Evolutionary conservation across 2,888 invertebrate species (phyloP).

Genomic region (Galeruca laticollis): DNA sequence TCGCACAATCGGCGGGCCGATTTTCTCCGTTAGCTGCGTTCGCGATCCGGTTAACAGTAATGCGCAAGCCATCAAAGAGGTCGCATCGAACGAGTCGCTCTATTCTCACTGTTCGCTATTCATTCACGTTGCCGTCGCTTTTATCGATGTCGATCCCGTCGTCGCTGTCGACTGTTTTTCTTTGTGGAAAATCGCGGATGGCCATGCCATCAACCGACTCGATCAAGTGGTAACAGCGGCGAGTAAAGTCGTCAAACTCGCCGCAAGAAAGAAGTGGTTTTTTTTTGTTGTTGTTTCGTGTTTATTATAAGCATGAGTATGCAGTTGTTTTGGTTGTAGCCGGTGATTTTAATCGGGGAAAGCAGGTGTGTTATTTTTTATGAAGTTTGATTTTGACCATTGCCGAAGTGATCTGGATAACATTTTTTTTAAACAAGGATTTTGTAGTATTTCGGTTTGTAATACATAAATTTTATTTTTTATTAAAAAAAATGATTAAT

Average conservation of each 20-base stretch:
- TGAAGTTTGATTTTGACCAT: background rate
- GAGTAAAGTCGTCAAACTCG: background rate
- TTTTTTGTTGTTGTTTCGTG: conserved; percentile 9
- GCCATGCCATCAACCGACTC: conserved; percentile 13
- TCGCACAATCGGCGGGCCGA: conserved; percentile 21
- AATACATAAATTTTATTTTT: too few relatives aligned
- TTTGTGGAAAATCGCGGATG: conserved; percentile 23
- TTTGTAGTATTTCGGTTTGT: too few relatives aligned
- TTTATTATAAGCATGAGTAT: conserved; percentile 12
- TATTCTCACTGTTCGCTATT: background rate
- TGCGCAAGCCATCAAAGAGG: conserved; percentile 44
- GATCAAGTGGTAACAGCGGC: conserved; percentile 19
- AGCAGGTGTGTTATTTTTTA: conserved; percentile 27
- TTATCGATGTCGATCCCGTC: conserved; percentile 22
- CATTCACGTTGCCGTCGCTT: conserved; percentile 22
- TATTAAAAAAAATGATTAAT: too few relatives aligned
- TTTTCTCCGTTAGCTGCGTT: conserved; percentile 13
- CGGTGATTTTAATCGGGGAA: conserved; percentile 22
- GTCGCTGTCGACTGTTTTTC: conserved; percentile 24
- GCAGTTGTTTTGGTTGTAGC: conserved; percentile 10
- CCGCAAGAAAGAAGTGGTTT: conserved; percentile 22
- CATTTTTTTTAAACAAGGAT: too few relatives aligned
- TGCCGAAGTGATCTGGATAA: conserved; percentile 1
- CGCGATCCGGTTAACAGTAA: conserved; percentile 37
- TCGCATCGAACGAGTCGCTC: conserved; percentile 15